phyloP scores from a whole-genome alignment of 2,888 invertebrate genomes.

The Scaptomyza cyrtandrae region DNA sequence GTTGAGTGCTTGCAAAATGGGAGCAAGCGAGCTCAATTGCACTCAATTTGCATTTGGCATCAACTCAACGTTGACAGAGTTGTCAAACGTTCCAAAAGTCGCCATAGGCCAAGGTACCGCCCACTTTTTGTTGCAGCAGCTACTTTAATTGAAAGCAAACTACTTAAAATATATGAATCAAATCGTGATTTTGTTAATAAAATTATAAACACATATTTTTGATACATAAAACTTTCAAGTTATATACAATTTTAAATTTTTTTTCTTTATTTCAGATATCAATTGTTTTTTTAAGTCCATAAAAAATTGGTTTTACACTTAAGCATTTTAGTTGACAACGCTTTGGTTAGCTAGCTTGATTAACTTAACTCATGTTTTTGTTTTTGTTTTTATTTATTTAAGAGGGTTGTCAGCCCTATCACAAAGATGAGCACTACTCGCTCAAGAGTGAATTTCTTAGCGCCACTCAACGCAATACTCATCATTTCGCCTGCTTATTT shows the following conservation, averaged over 20 bases:
- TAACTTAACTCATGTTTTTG: not conserved
- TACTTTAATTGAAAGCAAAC: not conserved
- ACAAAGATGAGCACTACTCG: conserved; percentile 12
- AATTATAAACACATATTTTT: not conserved
- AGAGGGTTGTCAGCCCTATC: conserved; percentile 38
- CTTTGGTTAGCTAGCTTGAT: not conserved
- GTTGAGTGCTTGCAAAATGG: conserved; percentile 31
- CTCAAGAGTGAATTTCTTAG: conserved; percentile 23
- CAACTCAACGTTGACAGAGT: conserved; percentile 37
- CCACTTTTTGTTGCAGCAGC: conserved; percentile 2
- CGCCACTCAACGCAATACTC: conserved; percentile 19
- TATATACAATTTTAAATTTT: not conserved
- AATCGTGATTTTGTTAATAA: not conserved
- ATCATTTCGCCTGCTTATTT: conserved; percentile 4
- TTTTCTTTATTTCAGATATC: not conserved
- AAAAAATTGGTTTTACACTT: too few relatives aligned
- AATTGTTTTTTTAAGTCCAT: too few relatives aligned
- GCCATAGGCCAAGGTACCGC: not conserved
- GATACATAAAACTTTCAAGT: not conserved
- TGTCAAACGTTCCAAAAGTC: conserved; percentile 18
- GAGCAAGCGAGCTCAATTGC: conserved; percentile 40
- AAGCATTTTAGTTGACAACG: not conserved
- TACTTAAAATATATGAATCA: not conserved
- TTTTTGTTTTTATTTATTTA: not conserved
- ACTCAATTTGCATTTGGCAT: conserved; percentile 47